Conservation (phyloP, 2,888 invertebrate genomes). For the Lasius platythorax region DNA sequence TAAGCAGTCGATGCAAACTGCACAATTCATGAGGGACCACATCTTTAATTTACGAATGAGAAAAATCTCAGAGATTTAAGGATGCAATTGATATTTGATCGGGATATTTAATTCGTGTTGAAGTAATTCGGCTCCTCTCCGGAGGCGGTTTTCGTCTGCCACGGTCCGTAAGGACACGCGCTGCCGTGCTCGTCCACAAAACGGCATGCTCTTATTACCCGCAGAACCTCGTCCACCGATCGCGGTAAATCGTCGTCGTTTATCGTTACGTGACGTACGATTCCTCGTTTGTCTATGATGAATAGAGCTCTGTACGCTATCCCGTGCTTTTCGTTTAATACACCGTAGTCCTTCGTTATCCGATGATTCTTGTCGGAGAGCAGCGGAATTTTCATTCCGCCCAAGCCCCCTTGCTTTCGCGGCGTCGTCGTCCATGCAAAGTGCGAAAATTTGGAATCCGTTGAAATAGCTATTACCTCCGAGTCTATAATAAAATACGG, state of each 20-base stretch:
- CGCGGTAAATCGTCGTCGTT: conserved; percentile 98
- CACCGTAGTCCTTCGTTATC: conserved; percentile 94
- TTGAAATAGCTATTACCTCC: conserved; percentile 76
- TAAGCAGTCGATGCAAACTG: background rate
- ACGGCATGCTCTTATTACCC: conserved; percentile 97
- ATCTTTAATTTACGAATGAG: no score
- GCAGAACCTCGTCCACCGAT: conserved; percentile 96
- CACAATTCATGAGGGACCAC: background rate
- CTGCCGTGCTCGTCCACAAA: conserved; percentile 96
- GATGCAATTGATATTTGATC: background rate
- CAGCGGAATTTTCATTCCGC: conserved; percentile 96
- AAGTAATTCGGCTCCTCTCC: conserved; percentile 46
- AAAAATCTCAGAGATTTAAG: background rate
- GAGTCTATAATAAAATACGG: conserved; percentile 61
- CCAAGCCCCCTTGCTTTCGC: conserved; percentile 91
- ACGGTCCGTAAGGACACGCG: conserved; percentile 69
- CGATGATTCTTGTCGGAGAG: conserved; percentile 95
- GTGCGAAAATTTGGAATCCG: conserved; percentile 77
- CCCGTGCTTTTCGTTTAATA: conserved; percentile 95
- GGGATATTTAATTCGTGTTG: conserved; percentile 5
- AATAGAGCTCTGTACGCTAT: conserved; percentile 96
- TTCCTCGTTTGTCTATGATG: conserved; percentile 95
- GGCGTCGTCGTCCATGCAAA: conserved; percentile 77
- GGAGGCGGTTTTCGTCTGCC: background rate
- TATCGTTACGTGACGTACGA: conserved; percentile 96